Base-by-base conservation (phyloP, 2,888 invertebrate species). In the Julus scanicus region DNA sequence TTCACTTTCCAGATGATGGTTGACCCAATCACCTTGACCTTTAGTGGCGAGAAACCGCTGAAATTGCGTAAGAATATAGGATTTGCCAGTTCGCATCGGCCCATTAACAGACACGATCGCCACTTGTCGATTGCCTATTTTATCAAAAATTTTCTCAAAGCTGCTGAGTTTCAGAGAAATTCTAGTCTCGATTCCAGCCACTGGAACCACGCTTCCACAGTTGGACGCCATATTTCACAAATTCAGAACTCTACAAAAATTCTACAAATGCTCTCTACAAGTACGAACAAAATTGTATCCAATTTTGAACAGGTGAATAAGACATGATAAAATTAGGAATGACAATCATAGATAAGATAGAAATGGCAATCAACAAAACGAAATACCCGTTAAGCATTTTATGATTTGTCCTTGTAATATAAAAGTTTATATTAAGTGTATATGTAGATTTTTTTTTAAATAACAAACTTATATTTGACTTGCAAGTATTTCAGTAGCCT, bases 131-230 rank as follows among this genome's bases (percentile, higher is more conserved):
- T 85, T n/a, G 5, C 85, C 71, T 9, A 71, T 71, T 8, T 20
- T 63, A 20, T 63, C 17, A 0, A 63, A 63, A n/a, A 63, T 63
- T n/a, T 17, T 53, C 17, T 63, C 20, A 4, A 63, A 63, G 6
- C n/a, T 63, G 53, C 13, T 63, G n/a, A 63, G 63, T 8, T 63
- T 63, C n/a, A 63, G 63, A n/a, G n/a, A 63, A 63, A 63, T n/a
- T 17, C n/a, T 17, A 2, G 63, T 63, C n/a, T 63, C 63, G 6
- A 63, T n/a, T 15, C n/a, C n/a, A 63, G 63, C 63, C 63, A 63
- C 63, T 63, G 63, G 8, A 17, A 63, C n/a, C n/a, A 63, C 63
- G 63, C 63, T n/a, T 63, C 63, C 63, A 63, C n/a, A n/a, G n/a
- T 17, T 15, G n/a, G 63, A 63, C 13, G 63, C 63, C 63, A 63